phyloP scores from a whole-genome alignment of 2,888 invertebrate genomes.

The Quadriops clusia region DNA sequence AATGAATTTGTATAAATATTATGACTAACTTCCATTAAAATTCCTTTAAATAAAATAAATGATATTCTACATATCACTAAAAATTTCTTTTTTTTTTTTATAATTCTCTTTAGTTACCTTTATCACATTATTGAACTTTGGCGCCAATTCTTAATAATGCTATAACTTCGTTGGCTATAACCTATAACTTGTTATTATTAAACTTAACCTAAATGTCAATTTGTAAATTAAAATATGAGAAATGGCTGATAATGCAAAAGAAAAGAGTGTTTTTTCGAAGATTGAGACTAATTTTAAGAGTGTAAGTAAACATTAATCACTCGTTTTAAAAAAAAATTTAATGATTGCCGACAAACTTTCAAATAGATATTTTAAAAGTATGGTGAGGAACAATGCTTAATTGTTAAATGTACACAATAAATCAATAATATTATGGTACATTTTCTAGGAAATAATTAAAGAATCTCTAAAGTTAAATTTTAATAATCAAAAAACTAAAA shows the following conservation, averaged over 20 bases:
- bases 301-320: conserved; percentile 4
- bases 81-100: too few relatives aligned
- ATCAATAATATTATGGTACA: conserved; percentile 3
- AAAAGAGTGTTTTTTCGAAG: conserved; percentile 7
- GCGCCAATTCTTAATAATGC: too few relatives aligned
- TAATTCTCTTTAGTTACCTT: too few relatives aligned
- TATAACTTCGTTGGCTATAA: too few relatives aligned
- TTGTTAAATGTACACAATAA: neutral
- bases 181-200: too few relatives aligned
- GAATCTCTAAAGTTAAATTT: conserved; percentile 42
- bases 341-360: neutral
- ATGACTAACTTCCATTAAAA: conserved; percentile 10
- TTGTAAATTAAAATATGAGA: too few relatives aligned
- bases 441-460: conserved; percentile 41
- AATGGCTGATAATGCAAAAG: too few relatives aligned
- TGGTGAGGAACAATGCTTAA: neutral
- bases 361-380: neutral
- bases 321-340: neutral
- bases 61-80: conserved; percentile 15
- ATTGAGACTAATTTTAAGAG: conserved; percentile 8
- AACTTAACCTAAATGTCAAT: too few relatives aligned
- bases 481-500: conserved; percentile 43
- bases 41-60: conserved; percentile 12
- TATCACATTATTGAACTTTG: too few relatives aligned
- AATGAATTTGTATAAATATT: conserved; percentile 10